These are phyloP conservation scores for Vicugna pacos DNA, from an alignment of 2,113 vertebrate species.

Conservation along the genomic window DNA sequence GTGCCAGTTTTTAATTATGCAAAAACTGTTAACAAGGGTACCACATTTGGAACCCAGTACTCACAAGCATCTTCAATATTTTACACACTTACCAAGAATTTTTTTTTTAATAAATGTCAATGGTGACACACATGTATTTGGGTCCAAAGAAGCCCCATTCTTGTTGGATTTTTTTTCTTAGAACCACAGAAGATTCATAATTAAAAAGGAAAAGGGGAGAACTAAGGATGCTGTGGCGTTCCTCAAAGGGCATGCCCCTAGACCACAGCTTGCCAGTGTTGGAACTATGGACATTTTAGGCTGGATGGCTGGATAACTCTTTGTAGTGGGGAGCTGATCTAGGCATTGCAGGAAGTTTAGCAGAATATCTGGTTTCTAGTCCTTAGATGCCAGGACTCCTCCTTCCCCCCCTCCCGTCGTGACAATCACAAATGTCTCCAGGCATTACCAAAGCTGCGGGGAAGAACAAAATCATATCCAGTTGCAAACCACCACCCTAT, in stretches of 20 bases:
- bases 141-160: neutral
- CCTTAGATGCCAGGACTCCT: neutral
- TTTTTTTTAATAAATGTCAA: slow-evolving; percentile 13
- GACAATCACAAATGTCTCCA: neutral
- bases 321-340: neutral
- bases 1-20: neutral
- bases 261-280: neutral
- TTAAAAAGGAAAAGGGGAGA: neutral
- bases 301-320: neutral
- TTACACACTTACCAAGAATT: neutral
- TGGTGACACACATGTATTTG: neutral
- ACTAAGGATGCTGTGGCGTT: neutral
- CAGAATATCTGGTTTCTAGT: neutral
- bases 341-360: neutral
- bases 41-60: neutral
- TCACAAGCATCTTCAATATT: neutral
- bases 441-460: neutral
- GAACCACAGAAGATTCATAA: neutral
- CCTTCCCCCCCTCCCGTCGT: neutral
- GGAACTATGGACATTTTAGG: neutral
- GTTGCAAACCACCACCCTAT: neutral
- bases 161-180: neutral
- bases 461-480: neutral
- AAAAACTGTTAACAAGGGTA: neutral
- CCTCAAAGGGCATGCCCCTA: neutral